Evolutionary conservation across 1,140 invertebrate genomes (phyloP), one percentile per base, ranked within the genome.

Genomic region (Drosophila pandora): DNA sequence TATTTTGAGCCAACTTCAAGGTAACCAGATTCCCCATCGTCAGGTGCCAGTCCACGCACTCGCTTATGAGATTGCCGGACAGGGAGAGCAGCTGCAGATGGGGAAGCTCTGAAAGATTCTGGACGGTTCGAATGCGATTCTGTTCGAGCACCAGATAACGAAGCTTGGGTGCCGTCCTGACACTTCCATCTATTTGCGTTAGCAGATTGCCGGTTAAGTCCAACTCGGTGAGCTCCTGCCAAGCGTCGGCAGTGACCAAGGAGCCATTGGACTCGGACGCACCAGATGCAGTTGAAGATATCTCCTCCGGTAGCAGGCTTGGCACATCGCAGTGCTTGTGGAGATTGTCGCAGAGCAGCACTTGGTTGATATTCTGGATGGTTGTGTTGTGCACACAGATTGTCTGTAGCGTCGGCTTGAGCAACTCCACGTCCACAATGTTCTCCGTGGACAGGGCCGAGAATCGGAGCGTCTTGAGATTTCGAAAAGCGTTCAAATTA

Each of bases 1-100:
- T 94, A 92, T 99, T 99, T 72, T 97, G 95, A 0, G 96, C 96
- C 37, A 99, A 90, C 90, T 97, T 95, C n/a, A 99, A 94, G 61
- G 94, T 94, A 10, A 95, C 94, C n/a, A 99, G 94, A 92, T 98
- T 98, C 2, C 97, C 97, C 58, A 99, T 93, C 91, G 96, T 96
- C 6, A 95, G 95, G 85, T 98, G 96, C 91, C 98, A 94, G 84
- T 96, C 94, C 3, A 96, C 93, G 41, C 97, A 95, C 0, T 94
- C 85, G 0, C 91, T 89, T 72, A 95, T 95, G 13, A 94, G 93
- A 93, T 98, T 98, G 78, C 96, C 95, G 0, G 95, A 96, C 2
- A 98, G 91, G 72, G 96, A 95, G 0, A 99, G 92, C 53, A 95
- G 92, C 8, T 95, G 95, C 13, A 99, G 91, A 49, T 96, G 93